phyloP scores from a whole-genome alignment of 2,888 invertebrate species.

The Lithodes maja region DNA sequence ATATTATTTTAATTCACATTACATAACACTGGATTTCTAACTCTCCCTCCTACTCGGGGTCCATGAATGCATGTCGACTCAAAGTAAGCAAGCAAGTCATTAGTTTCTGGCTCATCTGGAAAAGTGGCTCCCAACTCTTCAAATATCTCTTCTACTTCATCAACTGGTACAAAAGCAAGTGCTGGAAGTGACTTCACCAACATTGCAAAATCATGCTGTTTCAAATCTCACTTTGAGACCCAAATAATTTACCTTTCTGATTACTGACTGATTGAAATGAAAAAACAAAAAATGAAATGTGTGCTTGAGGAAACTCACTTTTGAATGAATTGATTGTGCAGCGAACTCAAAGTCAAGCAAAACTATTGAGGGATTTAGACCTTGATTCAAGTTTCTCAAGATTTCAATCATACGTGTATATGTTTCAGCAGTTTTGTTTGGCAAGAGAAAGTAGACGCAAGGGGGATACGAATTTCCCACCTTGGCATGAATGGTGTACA shows the following conservation, averaged over 20 bases:
- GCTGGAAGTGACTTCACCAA: background rate
- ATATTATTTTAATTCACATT: too few relatives aligned
- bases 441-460: too few relatives aligned
- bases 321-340: too few relatives aligned
- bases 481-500: too few relatives aligned
- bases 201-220: background rate
- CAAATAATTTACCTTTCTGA: background rate
- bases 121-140: background rate
- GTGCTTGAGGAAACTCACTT: background rate
- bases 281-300: background rate
- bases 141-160: too few relatives aligned
- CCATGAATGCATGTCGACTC: background rate
- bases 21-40: conserved; percentile 1
- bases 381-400: too few relatives aligned
- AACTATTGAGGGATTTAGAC: too few relatives aligned
- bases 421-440: too few relatives aligned
- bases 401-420: too few relatives aligned
- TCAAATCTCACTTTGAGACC: background rate
- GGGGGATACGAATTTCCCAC: too few relatives aligned
- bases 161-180: background rate
- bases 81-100: background rate
- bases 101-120: background rate
- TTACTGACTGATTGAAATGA: background rate
- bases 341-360: too few relatives aligned
- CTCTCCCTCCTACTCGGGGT: background rate